Evolutionary conservation across 2,888 invertebrate genomes (phyloP).

Genomic region (Kryphioiulus occultus): DNA sequence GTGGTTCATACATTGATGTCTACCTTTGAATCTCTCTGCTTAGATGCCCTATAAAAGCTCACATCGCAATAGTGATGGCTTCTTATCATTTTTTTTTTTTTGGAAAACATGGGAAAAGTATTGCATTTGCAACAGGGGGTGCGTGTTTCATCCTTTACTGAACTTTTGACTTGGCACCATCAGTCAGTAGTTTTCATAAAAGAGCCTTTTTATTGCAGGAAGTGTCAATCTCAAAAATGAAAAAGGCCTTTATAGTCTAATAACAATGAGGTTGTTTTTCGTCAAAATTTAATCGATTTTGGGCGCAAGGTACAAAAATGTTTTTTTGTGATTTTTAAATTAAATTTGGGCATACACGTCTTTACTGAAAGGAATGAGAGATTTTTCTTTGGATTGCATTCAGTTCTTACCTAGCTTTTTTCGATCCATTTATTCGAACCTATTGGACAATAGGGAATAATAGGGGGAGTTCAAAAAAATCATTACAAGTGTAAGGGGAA

Average conservation of each 20-base stretch:
- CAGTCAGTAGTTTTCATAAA: slow-evolving; percentile 31
- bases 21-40: slow-evolving; percentile 17
- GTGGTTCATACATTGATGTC: slow-evolving; percentile 25
- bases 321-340: slow-evolving; percentile 9
- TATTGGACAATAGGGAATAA: not conserved
- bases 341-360: slow-evolving; percentile 12
- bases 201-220: slow-evolving; percentile 15
- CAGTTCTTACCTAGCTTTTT: not conserved
- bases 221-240: slow-evolving; percentile 24
- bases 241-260: slow-evolving; percentile 6
- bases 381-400: not conserved
- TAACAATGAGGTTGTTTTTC: slow-evolving; percentile 33
- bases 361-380: not conserved
- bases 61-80: slow-evolving; percentile 27
- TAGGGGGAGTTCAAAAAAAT: not conserved
- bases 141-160: not conserved
- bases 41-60: slow-evolving; percentile 28
- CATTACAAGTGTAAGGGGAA: no score
- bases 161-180: slow-evolving; percentile 18
- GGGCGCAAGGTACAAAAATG: not conserved
- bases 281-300: slow-evolving; percentile 36
- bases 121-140: not conserved
- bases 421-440: not conserved
- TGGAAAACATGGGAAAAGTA: not conserved
- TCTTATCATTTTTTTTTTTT: slow-evolving; percentile 21